phyloP scores from a whole-genome alignment of 2,797 vertebrate species.

The Ptychobarbus kaznakovi region DNA sequence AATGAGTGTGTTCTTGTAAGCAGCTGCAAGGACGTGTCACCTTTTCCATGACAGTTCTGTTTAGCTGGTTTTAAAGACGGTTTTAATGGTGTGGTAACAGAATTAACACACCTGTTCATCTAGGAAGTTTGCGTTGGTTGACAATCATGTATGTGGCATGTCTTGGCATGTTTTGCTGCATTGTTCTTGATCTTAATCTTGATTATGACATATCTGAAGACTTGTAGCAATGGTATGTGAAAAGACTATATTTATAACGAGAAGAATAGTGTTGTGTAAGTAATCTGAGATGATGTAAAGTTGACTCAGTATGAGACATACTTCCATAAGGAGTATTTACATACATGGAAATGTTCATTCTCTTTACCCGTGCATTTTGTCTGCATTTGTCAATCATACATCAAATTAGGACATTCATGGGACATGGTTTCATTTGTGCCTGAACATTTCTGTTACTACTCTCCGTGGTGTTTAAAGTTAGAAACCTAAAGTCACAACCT shows the following conservation, averaged over 20 bases:
- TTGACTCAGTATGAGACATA: conserved; percentile 1
- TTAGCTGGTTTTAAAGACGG: neutral
- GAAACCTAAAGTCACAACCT: neutral
- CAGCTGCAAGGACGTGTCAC: neutral
- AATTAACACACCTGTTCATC: neutral
- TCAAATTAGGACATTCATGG: neutral
- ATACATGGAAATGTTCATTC: neutral
- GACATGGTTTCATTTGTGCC: neutral
- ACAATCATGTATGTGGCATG: conserved; percentile 1
- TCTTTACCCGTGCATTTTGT: neutral
- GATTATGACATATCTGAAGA: neutral
- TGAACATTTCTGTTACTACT: neutral
- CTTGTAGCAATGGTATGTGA: neutral
- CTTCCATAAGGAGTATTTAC: neutral
- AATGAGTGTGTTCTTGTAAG: neutral
- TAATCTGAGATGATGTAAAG: neutral
- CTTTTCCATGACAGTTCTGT: neutral
- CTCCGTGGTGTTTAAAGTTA: neutral
- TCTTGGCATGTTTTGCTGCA: neutral
- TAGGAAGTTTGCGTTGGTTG: neutral
- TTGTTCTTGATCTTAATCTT: neutral
- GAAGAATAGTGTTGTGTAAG: conserved; percentile 4
- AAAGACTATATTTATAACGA: neutral
- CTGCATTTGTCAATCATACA: neutral
- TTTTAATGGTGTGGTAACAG: neutral